Percentiles rank a stretch among this genome's conserved stretches.
Evolutionary conservation across 2,797 vertebrate species (phyloP).

Genomic region (Dipus sagitta): DNA sequence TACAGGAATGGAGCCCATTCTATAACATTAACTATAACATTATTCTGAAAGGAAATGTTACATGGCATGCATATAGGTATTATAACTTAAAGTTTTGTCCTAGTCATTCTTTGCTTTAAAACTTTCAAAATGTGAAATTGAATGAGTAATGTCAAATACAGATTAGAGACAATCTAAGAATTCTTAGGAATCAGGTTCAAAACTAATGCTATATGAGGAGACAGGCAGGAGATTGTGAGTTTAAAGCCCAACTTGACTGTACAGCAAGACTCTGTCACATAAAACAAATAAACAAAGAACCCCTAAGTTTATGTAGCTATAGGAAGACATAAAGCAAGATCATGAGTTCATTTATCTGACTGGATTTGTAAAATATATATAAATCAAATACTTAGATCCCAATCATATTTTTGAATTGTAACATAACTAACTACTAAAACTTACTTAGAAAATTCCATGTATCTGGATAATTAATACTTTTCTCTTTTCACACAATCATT

Average conservation of each 20-base stretch:
- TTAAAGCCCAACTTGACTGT: background rate
- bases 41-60: slow-evolving; percentile 36
- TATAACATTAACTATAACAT: slow-evolving; percentile 8
- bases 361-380: background rate
- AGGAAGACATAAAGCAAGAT: background rate
- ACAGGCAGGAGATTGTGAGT: background rate
- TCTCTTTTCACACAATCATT: slow-evolving; percentile 28
- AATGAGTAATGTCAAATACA: slow-evolving; percentile 45
- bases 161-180: background rate
- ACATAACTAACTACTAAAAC: slow-evolving; percentile 50
- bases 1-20: background rate
- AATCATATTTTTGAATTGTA: slow-evolving; percentile 47
- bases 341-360: background rate
- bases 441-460: slow-evolving; percentile 38
- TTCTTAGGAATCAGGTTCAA: background rate
- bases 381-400: slow-evolving; percentile 17
- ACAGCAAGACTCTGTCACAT: background rate
- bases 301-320: background rate
- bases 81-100: slow-evolving; percentile 26
- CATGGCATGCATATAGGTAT: background rate
- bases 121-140: slow-evolving; percentile 35
- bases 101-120: slow-evolving; percentile 23
- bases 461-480: slow-evolving; percentile 16
- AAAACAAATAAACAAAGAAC: background rate
- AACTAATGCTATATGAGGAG: slow-evolving; percentile 12